Evolutionary conservation across 2,113 vertebrate species (phyloP).

Genomic region (Rhegmatorhina hoffmannsi): DNA sequence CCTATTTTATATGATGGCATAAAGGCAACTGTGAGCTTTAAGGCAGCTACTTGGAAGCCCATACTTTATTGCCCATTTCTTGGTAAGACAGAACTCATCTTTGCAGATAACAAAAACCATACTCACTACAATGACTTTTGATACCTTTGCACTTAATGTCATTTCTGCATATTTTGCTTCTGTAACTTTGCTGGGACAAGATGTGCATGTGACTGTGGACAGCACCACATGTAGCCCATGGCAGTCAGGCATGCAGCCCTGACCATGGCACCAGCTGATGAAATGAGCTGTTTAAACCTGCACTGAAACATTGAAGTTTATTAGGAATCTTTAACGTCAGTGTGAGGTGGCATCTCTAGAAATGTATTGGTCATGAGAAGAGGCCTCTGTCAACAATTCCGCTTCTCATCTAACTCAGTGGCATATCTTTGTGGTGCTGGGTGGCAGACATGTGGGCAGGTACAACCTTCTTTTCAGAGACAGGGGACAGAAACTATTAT

Average conservation of each 20-base stretch:
- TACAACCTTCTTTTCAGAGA: neutral
- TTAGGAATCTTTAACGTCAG: neutral
- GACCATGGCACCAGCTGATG: neutral
- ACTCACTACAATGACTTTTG: neutral
- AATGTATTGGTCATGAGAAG: neutral
- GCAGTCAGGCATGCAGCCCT: neutral
- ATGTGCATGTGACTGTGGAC: neutral
- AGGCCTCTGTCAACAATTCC: neutral
- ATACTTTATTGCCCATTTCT: neutral
- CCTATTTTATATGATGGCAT: neutral
- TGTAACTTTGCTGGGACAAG: neutral
- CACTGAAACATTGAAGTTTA: neutral
- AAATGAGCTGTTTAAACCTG: neutral
- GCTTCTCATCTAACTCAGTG: neutral
- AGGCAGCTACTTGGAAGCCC: neutral
- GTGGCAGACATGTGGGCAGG: neutral
- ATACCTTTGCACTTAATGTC: neutral
- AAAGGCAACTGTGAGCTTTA: neutral
- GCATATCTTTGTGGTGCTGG: neutral
- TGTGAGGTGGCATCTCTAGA: neutral
- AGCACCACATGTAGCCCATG: neutral
- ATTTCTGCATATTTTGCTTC: neutral
- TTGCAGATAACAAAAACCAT: neutral
- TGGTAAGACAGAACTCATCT: neutral
- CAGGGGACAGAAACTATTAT: neutral